Conservation (phyloP, 2,888 invertebrate species). For the Drosophila crucigera region DNA sequence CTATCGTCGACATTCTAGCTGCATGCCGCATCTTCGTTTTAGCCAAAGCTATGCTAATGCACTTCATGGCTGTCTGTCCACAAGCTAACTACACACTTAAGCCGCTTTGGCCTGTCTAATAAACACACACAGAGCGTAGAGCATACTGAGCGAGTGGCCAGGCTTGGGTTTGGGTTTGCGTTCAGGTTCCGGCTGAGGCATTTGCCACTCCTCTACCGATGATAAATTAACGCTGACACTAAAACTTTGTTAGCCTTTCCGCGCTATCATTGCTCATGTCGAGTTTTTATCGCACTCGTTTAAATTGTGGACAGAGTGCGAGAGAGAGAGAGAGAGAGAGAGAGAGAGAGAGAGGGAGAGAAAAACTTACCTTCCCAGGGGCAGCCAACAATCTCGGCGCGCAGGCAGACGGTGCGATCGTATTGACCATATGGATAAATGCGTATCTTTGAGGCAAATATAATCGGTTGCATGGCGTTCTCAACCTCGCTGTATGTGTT, state of each 20-base stretch:
- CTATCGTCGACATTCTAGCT: conserved; percentile 1
- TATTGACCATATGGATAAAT: conserved; percentile 92
- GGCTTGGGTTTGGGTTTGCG: not conserved
- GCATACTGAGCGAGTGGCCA: not conserved
- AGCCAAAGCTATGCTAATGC: conserved; percentile 47
- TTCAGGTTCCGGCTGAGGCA: conserved; percentile 2
- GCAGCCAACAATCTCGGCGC: conserved; percentile 93
- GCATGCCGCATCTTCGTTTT: conserved; percentile 42
- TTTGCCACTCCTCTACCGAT: conserved; percentile 41
- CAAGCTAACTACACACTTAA: conserved; percentile 51
- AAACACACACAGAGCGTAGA: conserved; percentile 22
- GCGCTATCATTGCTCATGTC: conserved; percentile 79
- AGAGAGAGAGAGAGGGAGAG: not conserved
- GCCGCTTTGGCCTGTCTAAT: conserved; percentile 61
- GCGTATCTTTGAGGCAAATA: conserved; percentile 91
- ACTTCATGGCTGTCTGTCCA: conserved; percentile 29
- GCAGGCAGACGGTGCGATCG: conserved; percentile 92
- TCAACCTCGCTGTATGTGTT: conserved; percentile 92
- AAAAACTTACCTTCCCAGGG: conserved; percentile 89
- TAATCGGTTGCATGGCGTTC: conserved; percentile 90
- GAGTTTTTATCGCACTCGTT: conserved; percentile 64
- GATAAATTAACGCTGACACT: conserved; percentile 82
- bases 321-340: conserved; percentile 13
- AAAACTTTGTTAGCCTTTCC: conserved; percentile 77
- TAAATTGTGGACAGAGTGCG: conserved; percentile 52